These are phyloP conservation scores for Pseudochaenichthys georgianus DNA, from an alignment of 2,797 vertebrate species.

Conservation along the genomic window DNA sequence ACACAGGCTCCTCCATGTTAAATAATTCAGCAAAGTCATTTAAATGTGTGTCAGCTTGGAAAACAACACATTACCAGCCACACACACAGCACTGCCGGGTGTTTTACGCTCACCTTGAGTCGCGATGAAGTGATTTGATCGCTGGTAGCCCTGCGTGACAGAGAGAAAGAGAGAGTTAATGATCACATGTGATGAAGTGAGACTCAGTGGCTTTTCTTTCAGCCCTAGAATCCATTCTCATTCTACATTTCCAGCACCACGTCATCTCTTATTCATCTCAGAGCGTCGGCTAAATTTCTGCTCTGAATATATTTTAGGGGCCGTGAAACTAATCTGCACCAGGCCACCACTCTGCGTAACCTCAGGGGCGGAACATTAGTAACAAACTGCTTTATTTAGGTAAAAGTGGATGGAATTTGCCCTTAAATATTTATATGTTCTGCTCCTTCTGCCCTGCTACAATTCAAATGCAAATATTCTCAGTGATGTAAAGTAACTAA, in stretches of 20 bases:
- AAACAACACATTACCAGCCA: constrained; percentile 27
- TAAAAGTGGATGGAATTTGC: no score
- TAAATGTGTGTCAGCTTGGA: constrained; percentile 29
- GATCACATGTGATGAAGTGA: constrained; percentile 50
- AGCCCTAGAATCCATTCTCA: constrained; percentile 46
- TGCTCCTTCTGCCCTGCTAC: no score
- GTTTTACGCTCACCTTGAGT: constrained; percentile 90
- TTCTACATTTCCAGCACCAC: constrained; percentile 45
- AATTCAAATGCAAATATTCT: no score
- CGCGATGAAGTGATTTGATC: constrained; percentile 97
- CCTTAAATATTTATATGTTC: no score
- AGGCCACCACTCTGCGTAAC: constrained; percentile 9
- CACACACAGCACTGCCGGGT: not conserved
- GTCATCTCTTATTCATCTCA: constrained; percentile 61
- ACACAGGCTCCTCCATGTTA: constrained; percentile 50
- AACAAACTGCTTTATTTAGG: no score
- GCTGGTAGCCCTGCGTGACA: constrained; percentile 91
- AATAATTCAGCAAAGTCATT: constrained; percentile 65
- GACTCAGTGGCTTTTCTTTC: constrained; percentile 43
- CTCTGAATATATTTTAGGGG: constrained; percentile 25
- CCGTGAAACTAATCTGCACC: constrained; percentile 23
- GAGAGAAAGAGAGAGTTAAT: constrained; percentile 50
- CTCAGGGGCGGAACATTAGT: not conserved
- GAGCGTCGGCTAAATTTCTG: constrained; percentile 35
- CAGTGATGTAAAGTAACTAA: no score